Conservation (phyloP, 2,797 vertebrate genomes). For the Phaenicophaeus curvirostris region DNA sequence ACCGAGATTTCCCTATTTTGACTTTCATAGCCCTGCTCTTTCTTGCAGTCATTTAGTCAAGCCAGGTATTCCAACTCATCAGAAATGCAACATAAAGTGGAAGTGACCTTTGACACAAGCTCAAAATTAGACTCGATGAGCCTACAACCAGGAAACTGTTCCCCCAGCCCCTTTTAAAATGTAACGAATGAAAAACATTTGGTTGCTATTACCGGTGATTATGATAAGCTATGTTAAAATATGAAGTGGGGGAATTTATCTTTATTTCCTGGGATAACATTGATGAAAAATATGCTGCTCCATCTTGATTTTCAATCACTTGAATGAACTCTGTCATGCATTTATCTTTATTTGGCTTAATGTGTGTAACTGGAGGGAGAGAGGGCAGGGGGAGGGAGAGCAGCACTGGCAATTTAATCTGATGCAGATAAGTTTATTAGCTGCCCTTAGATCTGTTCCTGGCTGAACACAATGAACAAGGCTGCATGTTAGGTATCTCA, state of each 20-base stretch:
- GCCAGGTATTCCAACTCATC: constrained; percentile 29
- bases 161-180: not conserved
- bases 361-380: not conserved
- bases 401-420: constrained; percentile 55
- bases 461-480: not conserved
- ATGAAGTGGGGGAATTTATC: constrained; percentile 72
- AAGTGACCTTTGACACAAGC: constrained; percentile 58
- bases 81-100: constrained; percentile 54
- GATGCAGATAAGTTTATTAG: constrained; percentile 51
- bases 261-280: constrained; percentile 71
- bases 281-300: constrained; percentile 65
- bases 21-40: not conserved
- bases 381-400: not conserved
- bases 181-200: constrained; percentile 70
- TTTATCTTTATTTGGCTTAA: constrained; percentile 63
- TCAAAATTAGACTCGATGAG: constrained; percentile 45
- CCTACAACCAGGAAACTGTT: constrained; percentile 34
- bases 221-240: constrained; percentile 65
- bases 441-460: constrained; percentile 38
- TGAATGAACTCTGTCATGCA: constrained; percentile 8
- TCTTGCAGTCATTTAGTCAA: not conserved
- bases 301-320: constrained; percentile 71
- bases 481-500: not conserved
- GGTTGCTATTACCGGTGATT: constrained; percentile 72
- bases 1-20: accelerated